These are phyloP conservation scores for Ormia ochracea DNA, from an alignment of 2,888 invertebrate species.

Conservation along the genomic window DNA sequence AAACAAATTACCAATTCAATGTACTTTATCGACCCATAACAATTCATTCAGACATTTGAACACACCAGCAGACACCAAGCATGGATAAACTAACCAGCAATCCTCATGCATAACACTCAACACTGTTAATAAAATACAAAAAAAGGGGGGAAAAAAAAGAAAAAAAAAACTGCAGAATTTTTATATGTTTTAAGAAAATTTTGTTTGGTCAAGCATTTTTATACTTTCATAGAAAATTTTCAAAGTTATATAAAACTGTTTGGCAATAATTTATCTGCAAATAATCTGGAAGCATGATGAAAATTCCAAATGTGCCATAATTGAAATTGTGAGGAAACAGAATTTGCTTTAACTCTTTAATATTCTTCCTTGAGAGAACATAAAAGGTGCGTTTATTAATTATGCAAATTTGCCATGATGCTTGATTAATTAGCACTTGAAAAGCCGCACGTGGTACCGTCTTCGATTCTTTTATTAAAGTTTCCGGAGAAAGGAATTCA, in stretches of 20 bases:
- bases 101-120: neutral
- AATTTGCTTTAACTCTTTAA: neutral
- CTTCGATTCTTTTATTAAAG: too few species aligned
- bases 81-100: neutral
- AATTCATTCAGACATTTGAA: conserved; percentile 18
- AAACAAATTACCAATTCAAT: conserved; percentile 29
- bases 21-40: conserved; percentile 48
- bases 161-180: conserved; percentile 3
- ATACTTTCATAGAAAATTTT: conserved; percentile 36
- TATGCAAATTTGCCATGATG: too few species aligned
- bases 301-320: neutral
- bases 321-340: neutral
- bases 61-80: neutral
- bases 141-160: too few species aligned
- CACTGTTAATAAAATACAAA: too few species aligned
- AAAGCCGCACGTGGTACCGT: too few species aligned
- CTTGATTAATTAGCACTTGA: too few species aligned
- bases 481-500: too few species aligned
- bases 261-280: conserved; percentile 32
- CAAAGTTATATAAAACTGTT: conserved; percentile 25
- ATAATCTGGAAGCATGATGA: conserved; percentile 30
- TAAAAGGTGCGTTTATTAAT: too few species aligned
- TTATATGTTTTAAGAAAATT: conserved; percentile 1
- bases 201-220: conserved; percentile 5
- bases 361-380: neutral